Percentiles rank a stretch among this genome's conserved stretches.
phyloP scores from a whole-genome alignment of 2,113 vertebrate genomes.

The Hemiscyllium ocellatum region DNA sequence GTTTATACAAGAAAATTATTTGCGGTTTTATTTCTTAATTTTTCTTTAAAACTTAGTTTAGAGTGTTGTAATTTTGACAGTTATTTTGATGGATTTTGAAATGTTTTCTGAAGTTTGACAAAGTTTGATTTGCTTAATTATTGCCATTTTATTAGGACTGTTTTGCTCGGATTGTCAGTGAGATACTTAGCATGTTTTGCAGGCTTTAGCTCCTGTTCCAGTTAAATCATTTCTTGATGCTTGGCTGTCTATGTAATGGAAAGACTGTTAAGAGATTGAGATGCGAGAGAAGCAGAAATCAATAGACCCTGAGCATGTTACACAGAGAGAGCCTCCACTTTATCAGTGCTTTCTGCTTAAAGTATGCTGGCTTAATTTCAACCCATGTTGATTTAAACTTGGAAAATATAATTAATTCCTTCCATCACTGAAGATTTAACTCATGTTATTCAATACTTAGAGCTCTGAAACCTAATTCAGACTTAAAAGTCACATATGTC shows the following conservation, averaged over 20 bases:
- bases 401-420: background rate
- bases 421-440: background rate
- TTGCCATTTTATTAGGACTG: background rate
- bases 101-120: background rate
- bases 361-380: background rate
- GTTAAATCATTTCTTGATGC: too few species aligned
- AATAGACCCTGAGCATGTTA: too few species aligned
- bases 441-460: background rate
- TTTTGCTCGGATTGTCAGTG: too few species aligned
- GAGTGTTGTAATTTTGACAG: background rate
- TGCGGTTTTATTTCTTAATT: background rate
- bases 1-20: background rate
- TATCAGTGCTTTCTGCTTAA: background rate
- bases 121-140: background rate
- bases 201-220: too few species aligned
- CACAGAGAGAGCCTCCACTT: background rate
- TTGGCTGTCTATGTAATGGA: too few species aligned
- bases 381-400: background rate
- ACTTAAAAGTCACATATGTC: background rate
- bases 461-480: background rate
- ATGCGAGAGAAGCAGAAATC: too few species aligned
- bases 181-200: too few species aligned
- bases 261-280: too few species aligned
- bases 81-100: background rate
- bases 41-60: background rate